Evolutionary conservation across 2,888 invertebrate species (phyloP).

Genomic region (Microctonus brassicae): DNA sequence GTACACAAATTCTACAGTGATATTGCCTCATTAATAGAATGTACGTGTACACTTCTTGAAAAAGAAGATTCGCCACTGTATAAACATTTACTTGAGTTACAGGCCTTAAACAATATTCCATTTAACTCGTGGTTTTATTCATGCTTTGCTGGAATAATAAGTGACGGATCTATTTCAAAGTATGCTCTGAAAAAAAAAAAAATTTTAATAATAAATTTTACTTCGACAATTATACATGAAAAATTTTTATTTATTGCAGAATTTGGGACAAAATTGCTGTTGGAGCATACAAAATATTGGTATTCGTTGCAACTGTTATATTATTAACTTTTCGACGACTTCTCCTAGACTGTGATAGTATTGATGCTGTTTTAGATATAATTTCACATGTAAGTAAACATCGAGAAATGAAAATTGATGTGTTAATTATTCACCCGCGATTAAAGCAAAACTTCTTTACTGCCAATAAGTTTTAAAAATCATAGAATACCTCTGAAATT

Average conservation of each 20-base stretch:
- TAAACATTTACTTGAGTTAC: constrained; percentile 78
- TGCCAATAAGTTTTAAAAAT: too few relatives aligned
- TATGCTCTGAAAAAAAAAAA: constrained; percentile 60
- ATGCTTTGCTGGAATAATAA: constrained; percentile 86
- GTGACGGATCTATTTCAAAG: constrained; percentile 84
- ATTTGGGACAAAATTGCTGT: constrained; percentile 92
- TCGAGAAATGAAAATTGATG: too few relatives aligned
- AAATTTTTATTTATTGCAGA: constrained; percentile 69
- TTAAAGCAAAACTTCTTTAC: too few relatives aligned
- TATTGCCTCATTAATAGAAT: constrained; percentile 77
- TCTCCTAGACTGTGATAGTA: constrained; percentile 75
- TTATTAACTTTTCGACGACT: constrained; percentile 79
- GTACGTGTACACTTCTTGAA: constrained; percentile 78
- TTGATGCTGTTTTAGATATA: constrained; percentile 76
- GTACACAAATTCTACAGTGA: constrained; percentile 78
- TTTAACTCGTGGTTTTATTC: constrained; percentile 84
- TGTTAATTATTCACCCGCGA: too few relatives aligned
- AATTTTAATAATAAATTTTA: too few relatives aligned
- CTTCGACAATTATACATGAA: constrained; percentile 2
- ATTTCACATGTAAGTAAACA: constrained; percentile 77
- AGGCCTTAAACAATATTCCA: constrained; percentile 77
- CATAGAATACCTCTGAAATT: too few relatives aligned
- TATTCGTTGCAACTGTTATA: constrained; percentile 82
- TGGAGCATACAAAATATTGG: constrained; percentile 85
- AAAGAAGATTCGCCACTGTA: constrained; percentile 83